Conservation (phyloP, 1,140 invertebrate species). For the Eupristina koningsbergeri region DNA sequence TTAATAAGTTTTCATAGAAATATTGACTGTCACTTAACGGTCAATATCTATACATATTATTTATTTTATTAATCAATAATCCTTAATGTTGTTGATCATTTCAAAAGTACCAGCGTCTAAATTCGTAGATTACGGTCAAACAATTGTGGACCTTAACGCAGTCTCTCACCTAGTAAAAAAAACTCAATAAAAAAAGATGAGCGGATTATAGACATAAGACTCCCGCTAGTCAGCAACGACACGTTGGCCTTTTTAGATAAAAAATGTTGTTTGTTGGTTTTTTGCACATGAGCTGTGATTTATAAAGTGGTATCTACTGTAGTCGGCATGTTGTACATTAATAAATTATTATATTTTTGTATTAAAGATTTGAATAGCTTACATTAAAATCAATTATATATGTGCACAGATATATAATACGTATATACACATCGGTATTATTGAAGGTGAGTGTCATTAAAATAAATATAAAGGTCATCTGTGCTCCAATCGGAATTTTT, state of each 20-base stretch:
- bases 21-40: not conserved
- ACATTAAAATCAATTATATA: not conserved
- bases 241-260: slow-evolving; percentile 35
- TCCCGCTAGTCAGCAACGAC: slow-evolving; percentile 46
- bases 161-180: not conserved
- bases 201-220: slow-evolving; percentile 8
- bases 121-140: not conserved
- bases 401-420: no score
- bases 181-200: slow-evolving; percentile 4
- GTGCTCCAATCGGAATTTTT: not conserved
- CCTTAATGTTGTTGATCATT: no score
- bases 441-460: not conserved
- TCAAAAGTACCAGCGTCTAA: not conserved
- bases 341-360: not conserved
- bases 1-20: not conserved
- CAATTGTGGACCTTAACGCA: not conserved
- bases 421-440: not conserved
- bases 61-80: no score
- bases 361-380: not conserved
- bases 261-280: slow-evolving; percentile 7
- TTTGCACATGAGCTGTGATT: not conserved
- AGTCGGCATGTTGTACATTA: slow-evolving; percentile 18
- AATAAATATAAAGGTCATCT: not conserved
- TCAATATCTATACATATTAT: not conserved
- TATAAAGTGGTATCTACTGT: not conserved